Conservation (phyloP, 2,113 vertebrate genomes). For the Larimichthys crocea region DNA sequence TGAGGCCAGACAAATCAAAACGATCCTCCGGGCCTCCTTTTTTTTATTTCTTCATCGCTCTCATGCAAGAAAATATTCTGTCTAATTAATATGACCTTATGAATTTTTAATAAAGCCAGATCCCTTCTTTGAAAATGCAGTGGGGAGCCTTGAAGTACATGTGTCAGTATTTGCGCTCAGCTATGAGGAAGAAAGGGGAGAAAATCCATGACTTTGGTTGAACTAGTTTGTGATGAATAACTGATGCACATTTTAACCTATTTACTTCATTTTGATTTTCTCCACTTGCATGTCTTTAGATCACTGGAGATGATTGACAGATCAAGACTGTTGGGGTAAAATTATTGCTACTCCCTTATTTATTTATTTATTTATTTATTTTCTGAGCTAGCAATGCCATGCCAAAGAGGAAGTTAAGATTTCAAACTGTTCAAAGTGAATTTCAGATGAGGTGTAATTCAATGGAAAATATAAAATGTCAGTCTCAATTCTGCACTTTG, state of each 20-base stretch:
- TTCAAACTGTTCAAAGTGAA: constrained; percentile 81
- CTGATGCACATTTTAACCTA: constrained; percentile 84
- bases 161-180: constrained; percentile 85
- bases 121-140: constrained; percentile 77
- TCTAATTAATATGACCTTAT: constrained; percentile 85
- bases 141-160: constrained; percentile 82
- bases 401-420: constrained; percentile 75
- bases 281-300: constrained; percentile 64
- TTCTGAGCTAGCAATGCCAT: constrained; percentile 39
- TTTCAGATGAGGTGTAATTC: constrained; percentile 78
- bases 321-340: constrained; percentile 69
- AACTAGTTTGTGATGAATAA: constrained; percentile 80
- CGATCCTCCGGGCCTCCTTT: constrained; percentile 61
- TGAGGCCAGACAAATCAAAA: constrained; percentile 80
- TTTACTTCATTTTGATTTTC: constrained; percentile 82
- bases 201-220: constrained; percentile 68
- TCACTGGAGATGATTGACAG: constrained; percentile 68
- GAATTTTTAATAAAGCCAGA: constrained; percentile 82
- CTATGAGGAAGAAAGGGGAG: constrained; percentile 59
- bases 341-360: constrained; percentile 61
- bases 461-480: constrained; percentile 77
- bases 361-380: constrained; percentile 59
- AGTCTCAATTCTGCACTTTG: constrained; percentile 59
- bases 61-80: constrained; percentile 79
- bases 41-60: constrained; percentile 81